Evolutionary conservation across 1,140 invertebrate species (phyloP).

Genomic region (Teleopsis dalmanni): DNA sequence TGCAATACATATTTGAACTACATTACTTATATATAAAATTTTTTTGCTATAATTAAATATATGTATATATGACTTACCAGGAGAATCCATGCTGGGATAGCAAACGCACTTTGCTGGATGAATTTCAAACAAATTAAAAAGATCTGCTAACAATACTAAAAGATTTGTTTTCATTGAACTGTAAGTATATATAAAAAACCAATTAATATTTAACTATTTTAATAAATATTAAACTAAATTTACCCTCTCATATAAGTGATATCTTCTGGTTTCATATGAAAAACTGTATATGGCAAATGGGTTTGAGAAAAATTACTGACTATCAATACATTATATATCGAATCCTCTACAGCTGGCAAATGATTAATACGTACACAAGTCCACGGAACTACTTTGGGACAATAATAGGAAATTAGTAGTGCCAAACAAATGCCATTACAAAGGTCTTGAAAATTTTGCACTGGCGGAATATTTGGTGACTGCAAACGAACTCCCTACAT

Average conservation of each 20-base stretch:
- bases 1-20: not conserved
- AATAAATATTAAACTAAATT: conserved; percentile 20
- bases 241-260: conserved; percentile 91
- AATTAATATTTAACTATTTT: not conserved
- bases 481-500: conserved; percentile 34
- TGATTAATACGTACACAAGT: conserved; percentile 62
- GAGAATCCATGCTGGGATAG: conserved; percentile 59
- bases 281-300: conserved; percentile 79
- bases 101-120: conserved; percentile 82
- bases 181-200: conserved; percentile 26
- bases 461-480: conserved; percentile 40
- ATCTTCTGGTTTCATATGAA: conserved; percentile 94
- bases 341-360: conserved; percentile 65
- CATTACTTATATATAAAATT: not conserved
- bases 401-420: conserved; percentile 87
- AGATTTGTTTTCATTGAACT: conserved; percentile 90
- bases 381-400: conserved; percentile 78
- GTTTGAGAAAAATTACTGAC: conserved; percentile 81
- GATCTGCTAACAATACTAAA: conserved; percentile 87
- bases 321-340: conserved; percentile 86
- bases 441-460: conserved; percentile 56
- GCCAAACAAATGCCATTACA: conserved; percentile 89
- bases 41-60: not conserved
- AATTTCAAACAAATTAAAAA: conserved; percentile 93
- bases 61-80: conserved; percentile 42